Evolutionary conservation across 2,797 vertebrate genomes (phyloP).

Genomic region (Xenentodon cancila): DNA sequence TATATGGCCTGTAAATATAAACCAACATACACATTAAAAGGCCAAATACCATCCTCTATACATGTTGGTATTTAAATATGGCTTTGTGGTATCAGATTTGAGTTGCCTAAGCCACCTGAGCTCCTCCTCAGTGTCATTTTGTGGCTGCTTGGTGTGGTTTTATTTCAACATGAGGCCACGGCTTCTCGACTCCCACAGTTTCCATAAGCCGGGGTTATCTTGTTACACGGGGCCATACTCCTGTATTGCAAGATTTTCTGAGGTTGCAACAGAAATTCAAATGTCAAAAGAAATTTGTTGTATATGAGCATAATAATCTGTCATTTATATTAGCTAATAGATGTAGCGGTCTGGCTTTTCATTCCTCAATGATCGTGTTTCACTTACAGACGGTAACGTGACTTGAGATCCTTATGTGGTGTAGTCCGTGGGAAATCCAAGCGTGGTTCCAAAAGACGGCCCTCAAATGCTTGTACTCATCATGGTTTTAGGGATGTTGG

Average conservation of each 20-base stretch:
- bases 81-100: constrained; percentile 29
- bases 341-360: constrained; percentile 20
- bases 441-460: neutral
- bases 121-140: constrained; percentile 29
- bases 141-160: constrained; percentile 23
- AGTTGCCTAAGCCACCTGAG: constrained; percentile 11
- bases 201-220: constrained; percentile 32
- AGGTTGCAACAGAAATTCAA: constrained; percentile 36
- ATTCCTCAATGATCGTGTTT: constrained; percentile 24
- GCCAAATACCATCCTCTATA: no score
- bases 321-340: neutral
- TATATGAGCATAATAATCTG: constrained; percentile 17
- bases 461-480: constrained; percentile 2
- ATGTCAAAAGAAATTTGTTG: constrained; percentile 27
- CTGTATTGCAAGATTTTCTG: constrained; percentile 24
- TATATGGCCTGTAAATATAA: no score
- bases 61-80: constrained; percentile 13
- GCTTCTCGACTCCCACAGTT: constrained; percentile 44
- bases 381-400: constrained; percentile 11
- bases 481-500: constrained; percentile 12
- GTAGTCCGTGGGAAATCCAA: neutral
- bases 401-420: neutral
- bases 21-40: no score
- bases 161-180: constrained; percentile 54
- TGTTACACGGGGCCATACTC: constrained; percentile 37